Base-by-base conservation (phyloP, 2,113 vertebrate genomes). In the Epinephelus moara region DNA sequence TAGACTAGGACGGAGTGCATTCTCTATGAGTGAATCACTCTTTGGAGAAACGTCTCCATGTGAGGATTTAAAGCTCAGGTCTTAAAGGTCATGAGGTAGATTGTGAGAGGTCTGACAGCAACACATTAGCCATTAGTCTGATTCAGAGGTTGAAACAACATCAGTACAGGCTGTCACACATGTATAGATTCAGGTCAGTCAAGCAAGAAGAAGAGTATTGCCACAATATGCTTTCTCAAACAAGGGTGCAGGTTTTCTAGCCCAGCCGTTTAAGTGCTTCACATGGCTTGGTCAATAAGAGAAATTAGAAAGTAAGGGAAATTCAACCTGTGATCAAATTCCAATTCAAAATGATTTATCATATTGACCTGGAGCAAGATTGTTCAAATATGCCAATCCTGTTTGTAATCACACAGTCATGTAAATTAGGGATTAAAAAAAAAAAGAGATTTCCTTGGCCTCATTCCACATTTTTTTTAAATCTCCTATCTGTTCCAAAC, bases 11-110 rank as follows among this genome's bases (percentile, higher is more conserved):
- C 82, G 30, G 80, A 66, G 33, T 70, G 64, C 88, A 90, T 92
- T 92, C 84, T 90, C 87, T 9, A 9, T 3, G 81, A 71, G 80
- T 91, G 90, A 92, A 91, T 92, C 88, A 90, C 86, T 83, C 68
- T 82, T 67, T 57, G 53, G 55, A 80, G 63, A 74, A 88, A 73
- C 17, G 19, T 72, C 55, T 80, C 75, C 61, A 75, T 69, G 72
- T 57, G 45, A 88, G 79, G 53, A 81, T 81, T 80, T 81, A 37
- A 72, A 72, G 73, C 82, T 66, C 14, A 25, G 81, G 78, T 81
- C 86, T 61, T 7, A 83, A 76, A 83, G 91, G 89, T 87, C 89
- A 71, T 6, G 52, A 45, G 70, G 56, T 21, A 75, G 64, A 71
- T 27, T 23, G 64, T 64, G 75, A 88, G 67, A 57, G 40, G 77